Conservation (phyloP, 2,113 vertebrate genomes). For the Bufo gargarizans region DNA sequence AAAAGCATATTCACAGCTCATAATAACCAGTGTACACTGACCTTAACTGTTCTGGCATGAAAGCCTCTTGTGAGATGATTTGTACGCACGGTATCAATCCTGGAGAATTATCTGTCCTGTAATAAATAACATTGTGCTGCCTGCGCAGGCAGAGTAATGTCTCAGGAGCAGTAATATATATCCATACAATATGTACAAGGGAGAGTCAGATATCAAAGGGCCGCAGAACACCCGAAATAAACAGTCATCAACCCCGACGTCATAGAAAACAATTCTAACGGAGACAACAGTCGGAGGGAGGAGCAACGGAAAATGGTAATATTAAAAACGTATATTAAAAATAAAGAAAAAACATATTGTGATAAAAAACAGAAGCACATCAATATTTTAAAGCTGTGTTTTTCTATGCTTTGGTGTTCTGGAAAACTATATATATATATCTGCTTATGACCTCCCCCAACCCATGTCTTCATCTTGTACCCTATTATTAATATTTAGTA, state of each 20-base stretch:
- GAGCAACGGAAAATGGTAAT: background rate
- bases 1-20: background rate
- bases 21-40: background rate
- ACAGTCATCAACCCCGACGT: background rate
- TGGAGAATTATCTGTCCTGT: conserved; percentile 11
- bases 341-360: background rate
- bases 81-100: conserved; percentile 23
- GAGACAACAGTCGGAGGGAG: background rate
- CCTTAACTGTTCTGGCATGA: conserved; percentile 29
- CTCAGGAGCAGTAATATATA: conserved; percentile 6
- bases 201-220: background rate
- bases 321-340: background rate
- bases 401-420: no score
- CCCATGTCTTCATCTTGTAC: no score
- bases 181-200: conserved; percentile 16
- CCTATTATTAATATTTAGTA: no score
- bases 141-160: background rate
- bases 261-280: background rate
- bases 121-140: background rate
- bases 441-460: no score
- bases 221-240: background rate
- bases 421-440: no score
- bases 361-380: background rate
- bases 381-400: no score
- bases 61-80: conserved; percentile 7